These are phyloP conservation scores for Paramuricea clavata DNA, from an alignment of 92 coral and sea anemone species.

Conservation along the genomic window DNA sequence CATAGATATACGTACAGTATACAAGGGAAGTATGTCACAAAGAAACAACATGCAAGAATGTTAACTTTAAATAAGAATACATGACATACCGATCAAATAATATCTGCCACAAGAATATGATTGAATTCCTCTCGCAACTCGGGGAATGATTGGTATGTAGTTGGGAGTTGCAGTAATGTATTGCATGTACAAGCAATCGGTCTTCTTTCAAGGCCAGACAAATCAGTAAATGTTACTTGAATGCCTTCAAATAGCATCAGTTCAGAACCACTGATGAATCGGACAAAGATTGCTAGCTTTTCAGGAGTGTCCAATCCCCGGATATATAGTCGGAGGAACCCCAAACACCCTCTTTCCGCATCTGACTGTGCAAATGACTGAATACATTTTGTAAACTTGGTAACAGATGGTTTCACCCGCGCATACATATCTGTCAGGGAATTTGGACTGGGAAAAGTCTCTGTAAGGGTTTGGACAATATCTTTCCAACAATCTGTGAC, in stretches of 20 bases:
- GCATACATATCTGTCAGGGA: neutral
- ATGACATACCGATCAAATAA: neutral
- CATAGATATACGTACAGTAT: no score
- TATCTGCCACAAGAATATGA: conserved; percentile 17
- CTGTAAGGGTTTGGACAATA: neutral
- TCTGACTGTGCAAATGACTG: neutral
- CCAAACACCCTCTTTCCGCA: neutral
- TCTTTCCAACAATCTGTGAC: conserved; percentile 6
- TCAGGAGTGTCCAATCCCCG: neutral
- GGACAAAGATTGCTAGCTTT: conserved; percentile 34
- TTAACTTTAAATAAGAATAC: no score
- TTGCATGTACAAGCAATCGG: conserved; percentile 57
- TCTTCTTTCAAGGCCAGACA: conserved; percentile 29
- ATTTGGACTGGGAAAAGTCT: neutral
- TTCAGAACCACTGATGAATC: conserved; percentile 52
- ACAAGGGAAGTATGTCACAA: no score
- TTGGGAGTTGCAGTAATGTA: conserved; percentile 47
- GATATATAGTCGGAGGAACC: neutral
- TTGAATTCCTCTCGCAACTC: conserved; percentile 64
- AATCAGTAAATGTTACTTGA: conserved; percentile 24
- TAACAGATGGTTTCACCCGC: neutral
- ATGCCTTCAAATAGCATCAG: conserved; percentile 34
- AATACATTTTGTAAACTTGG: neutral
- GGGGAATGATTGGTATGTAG: conserved; percentile 31
- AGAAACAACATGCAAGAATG: no score